A percentile compares a stretch with the other conserved stretches of the same genome.
These are phyloP conservation scores for Nasonia giraulti DNA, from an alignment of 1,140 invertebrate genomes.

Conservation along the genomic window DNA sequence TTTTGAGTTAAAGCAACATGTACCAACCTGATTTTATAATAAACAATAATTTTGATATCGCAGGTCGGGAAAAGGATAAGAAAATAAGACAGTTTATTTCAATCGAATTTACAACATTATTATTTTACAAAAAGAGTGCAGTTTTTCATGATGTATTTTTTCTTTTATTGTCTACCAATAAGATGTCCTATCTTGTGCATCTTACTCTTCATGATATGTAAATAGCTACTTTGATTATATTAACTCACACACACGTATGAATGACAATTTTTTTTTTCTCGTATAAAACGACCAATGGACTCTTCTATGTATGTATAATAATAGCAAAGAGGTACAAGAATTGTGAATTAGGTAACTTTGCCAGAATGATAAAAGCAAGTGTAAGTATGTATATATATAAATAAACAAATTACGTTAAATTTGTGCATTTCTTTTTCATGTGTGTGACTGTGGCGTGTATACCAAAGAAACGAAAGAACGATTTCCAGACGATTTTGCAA, in stretches of 20 bases:
- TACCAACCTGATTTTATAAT: not conserved
- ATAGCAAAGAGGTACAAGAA: not conserved
- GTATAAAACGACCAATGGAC: not conserved
- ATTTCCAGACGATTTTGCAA: not conserved
- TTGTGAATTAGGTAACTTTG: not conserved
- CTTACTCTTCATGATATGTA: constrained; percentile 2
- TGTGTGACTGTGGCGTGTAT: not conserved
- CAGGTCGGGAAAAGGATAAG: not conserved
- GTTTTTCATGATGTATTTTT: not conserved
- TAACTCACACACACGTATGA: not conserved
- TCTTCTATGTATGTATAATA: not conserved
- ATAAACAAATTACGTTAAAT: not conserved
- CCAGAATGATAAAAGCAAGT: not conserved
- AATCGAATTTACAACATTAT: not conserved
- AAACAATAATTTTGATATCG: not conserved
- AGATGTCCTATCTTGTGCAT: constrained; percentile 6
- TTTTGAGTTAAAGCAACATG: not conserved
- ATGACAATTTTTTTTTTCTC: not conserved
- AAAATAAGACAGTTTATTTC: not conserved
- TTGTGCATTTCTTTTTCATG: not conserved
- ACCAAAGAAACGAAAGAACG: not conserved
- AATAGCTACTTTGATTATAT: not conserved
- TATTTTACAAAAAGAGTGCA: constrained; percentile 19
- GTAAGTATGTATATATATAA: not conserved
- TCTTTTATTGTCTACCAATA: constrained; percentile 27